These are phyloP conservation scores for Trachops cirrhosus DNA, from an alignment of 2,797 vertebrate species.

Conservation along the genomic window DNA sequence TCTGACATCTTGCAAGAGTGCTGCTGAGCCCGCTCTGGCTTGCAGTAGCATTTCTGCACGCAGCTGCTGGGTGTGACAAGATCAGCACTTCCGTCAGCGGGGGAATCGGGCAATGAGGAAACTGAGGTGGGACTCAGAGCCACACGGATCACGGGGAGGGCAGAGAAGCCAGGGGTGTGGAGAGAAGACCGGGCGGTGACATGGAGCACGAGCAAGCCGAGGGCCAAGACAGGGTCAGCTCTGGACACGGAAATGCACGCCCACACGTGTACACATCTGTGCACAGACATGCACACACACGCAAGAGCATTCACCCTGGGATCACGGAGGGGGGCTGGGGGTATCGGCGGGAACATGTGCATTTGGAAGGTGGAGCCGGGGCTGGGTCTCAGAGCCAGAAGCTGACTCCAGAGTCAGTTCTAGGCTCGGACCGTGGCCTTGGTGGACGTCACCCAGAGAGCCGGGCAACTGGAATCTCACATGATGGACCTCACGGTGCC, in stretches of 20 bases:
- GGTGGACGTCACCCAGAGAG: not conserved
- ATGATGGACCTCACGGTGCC: not conserved
- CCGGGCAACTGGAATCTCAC: not conserved
- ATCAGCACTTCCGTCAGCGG: slow-evolving; percentile 89
- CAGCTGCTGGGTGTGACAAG: slow-evolving; percentile 99
- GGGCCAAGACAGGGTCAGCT: not conserved
- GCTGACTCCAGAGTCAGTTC: not conserved
- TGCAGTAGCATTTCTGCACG: slow-evolving; percentile 99
- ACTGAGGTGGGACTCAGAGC: slow-evolving; percentile 14
- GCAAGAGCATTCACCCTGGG: not conserved
- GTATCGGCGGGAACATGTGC: accelerated
- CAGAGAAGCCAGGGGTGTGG: not conserved
- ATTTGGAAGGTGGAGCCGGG: not conserved
- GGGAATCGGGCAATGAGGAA: slow-evolving; percentile 15
- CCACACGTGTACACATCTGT: not conserved
- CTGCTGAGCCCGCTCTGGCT: slow-evolving; percentile 97
- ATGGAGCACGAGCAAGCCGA: not conserved
- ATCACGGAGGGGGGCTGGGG: not conserved
- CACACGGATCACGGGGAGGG: not conserved
- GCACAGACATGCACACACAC: not conserved
- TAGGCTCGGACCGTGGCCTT: not conserved
- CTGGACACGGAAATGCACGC: not conserved
- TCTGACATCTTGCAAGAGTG: slow-evolving; percentile 99
- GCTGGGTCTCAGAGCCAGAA: not conserved
- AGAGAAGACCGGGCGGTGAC: not conserved